Base-by-base conservation (phyloP, 1,140 invertebrate genomes). In the Scylla paramamosain region DNA sequence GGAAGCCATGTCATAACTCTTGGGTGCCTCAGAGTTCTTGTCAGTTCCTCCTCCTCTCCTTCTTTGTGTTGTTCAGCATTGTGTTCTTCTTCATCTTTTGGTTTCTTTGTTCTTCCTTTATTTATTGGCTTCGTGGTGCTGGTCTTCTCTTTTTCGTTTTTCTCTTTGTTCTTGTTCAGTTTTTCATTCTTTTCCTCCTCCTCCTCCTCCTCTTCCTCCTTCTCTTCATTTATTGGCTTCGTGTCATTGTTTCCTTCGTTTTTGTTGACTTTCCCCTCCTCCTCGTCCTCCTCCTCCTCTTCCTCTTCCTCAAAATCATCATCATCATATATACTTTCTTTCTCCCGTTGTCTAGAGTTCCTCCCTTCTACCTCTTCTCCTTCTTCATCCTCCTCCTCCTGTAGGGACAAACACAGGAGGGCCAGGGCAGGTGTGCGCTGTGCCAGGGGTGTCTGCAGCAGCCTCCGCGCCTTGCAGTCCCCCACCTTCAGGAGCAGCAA, bases 1-100 rank as follows among this genome's bases (percentile, higher is more conserved):
- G 93, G 93, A 32, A 90, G 59, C 93, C 93, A 94, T 6, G 93
- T 82, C 31, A 91, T 59, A 20, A 83, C 87, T 14, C 16, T 82
- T 59, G 32, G 46, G 46, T 4, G 14, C 14, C 14, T 48, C 14
- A 48, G 46, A 48, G 4, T 82, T 20, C 8, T 91, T n/a, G 25
- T 91, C 20, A 12, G 77, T 4, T 45, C 4, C 28, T n/a, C 67
- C 20, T 77, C n/a, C 25, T 77, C 25, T 31, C 28, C 48, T 31
- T 52, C 48, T 25, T 90, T 45, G 12, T 52, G 14, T 29, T 48
- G 90, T 45, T 91, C 46, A 14, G 20, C 7, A 14, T 32, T 25
- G 88, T 39, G n/a, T 46, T 45, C 87, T 59, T 59, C 52, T 4
- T 59, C 16, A 48, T 48, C 46, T 48, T 48, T 48, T 14, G 46